Conservation (phyloP, 2,888 invertebrate genomes). For the Sipha maydis region DNA sequence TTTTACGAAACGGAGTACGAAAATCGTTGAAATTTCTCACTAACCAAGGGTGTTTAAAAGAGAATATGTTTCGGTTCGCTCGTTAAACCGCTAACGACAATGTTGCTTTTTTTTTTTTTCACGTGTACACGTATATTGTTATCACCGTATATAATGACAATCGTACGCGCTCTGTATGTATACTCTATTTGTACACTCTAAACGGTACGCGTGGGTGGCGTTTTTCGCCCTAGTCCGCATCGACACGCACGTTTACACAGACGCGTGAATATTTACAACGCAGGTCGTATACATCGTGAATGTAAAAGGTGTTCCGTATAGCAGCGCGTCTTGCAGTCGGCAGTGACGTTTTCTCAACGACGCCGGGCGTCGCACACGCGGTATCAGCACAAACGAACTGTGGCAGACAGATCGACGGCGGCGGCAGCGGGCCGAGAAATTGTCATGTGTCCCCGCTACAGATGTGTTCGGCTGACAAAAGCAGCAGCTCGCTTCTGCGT, state of each 20-base stretch:
- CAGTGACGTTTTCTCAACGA: not conserved
- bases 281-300: not conserved
- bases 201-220: not conserved
- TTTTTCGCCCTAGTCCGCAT: not conserved
- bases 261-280: too few relatives aligned
- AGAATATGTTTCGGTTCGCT: slow-evolving; percentile 7
- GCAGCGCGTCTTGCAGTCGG: not conserved
- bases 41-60: not conserved
- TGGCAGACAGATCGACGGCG: not conserved
- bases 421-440: slow-evolving; percentile 14
- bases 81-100: slow-evolving; percentile 13
- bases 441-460: not conserved
- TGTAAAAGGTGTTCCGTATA: not conserved
- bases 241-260: not conserved
- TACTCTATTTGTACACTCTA: not conserved
- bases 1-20: too few relatives aligned
- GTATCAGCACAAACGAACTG: too few relatives aligned
- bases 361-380: not conserved
- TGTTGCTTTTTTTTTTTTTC: not conserved
- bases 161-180: not conserved
- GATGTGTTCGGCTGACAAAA: slow-evolving; percentile 36
- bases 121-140: not conserved
- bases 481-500: slow-evolving; percentile 18
- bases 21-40: too few relatives aligned
- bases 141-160: not conserved